Percentiles rank a stretch among this genome's conserved stretches.
Conservation (phyloP, 2,888 invertebrate species). For the Arctia plantaginis region DNA sequence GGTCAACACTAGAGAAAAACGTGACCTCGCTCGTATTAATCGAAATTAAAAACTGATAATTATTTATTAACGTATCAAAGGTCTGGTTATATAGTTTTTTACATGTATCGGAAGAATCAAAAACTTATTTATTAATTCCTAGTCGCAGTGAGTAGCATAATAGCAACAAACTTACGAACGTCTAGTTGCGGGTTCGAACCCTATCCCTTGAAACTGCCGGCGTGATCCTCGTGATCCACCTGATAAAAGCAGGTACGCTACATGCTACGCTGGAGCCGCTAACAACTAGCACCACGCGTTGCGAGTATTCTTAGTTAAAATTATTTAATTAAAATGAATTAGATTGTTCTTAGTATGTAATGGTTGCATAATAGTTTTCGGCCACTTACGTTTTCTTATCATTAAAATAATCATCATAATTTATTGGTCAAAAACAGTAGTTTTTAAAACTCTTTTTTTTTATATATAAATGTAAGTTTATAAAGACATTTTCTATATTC, state of each 20-base stretch:
- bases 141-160: too few species aligned
- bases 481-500: too few species aligned
- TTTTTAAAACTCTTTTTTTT: not conserved
- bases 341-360: not conserved
- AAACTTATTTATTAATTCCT: not conserved
- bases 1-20: conserved; percentile 14
- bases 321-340: conserved; percentile 1
- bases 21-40: conserved; percentile 18
- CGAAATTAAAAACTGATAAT: not conserved
- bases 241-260: not conserved
- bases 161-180: too few species aligned
- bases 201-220: not conserved
- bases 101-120: not conserved
- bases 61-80: not conserved
- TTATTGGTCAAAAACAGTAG: not conserved
- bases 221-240: not conserved
- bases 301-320: not conserved
- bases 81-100: not conserved
- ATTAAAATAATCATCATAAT: not conserved
- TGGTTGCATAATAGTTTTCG: not conserved
- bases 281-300: not conserved
- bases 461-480: too few species aligned
- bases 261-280: not conserved
- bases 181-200: not conserved
- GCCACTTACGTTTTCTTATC: not conserved